Conservation (phyloP, 1,140 invertebrate species). For the Nixonia krombeini region DNA sequence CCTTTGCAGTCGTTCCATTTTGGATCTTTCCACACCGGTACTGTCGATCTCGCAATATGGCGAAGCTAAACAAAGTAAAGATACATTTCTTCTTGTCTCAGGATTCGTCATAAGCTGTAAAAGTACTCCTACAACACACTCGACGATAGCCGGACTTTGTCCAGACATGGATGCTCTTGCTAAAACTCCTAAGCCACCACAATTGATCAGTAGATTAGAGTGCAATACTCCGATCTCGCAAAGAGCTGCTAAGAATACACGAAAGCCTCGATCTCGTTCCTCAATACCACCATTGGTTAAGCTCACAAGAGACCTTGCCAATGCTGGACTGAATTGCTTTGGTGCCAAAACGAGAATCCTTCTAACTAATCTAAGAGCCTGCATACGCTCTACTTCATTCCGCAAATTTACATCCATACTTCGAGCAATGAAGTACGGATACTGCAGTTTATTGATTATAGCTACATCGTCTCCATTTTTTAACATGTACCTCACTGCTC, state of each 20-base stretch:
- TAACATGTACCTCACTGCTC: conserved; percentile 88
- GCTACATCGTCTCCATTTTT: conserved; percentile 83
- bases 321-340: conserved; percentile 75
- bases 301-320: conserved; percentile 83
- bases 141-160: conserved; percentile 83
- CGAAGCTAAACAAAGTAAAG: conserved; percentile 87
- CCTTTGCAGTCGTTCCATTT: conserved; percentile 84
- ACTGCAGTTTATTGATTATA: conserved; percentile 82
- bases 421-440: conserved; percentile 85
- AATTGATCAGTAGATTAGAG: conserved; percentile 83
- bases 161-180: conserved; percentile 86
- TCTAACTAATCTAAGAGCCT: conserved; percentile 87
- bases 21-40: conserved; percentile 74
- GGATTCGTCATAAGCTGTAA: conserved; percentile 90
- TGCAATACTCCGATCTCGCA: conserved; percentile 91
- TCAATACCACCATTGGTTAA: conserved; percentile 85
- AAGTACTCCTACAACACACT: conserved; percentile 89
- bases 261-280: conserved; percentile 84
- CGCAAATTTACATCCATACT: conserved; percentile 86
- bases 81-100: conserved; percentile 82
- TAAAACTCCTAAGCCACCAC: conserved; percentile 85
- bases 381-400: conserved; percentile 91
- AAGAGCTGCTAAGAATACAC: conserved; percentile 86
- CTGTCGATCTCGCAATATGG: conserved; percentile 94
- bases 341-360: conserved; percentile 79